Evolutionary conservation across 1,140 invertebrate species (phyloP), one percentile per base, ranked within the genome.

Genomic region (Drosophila asahinai): DNA sequence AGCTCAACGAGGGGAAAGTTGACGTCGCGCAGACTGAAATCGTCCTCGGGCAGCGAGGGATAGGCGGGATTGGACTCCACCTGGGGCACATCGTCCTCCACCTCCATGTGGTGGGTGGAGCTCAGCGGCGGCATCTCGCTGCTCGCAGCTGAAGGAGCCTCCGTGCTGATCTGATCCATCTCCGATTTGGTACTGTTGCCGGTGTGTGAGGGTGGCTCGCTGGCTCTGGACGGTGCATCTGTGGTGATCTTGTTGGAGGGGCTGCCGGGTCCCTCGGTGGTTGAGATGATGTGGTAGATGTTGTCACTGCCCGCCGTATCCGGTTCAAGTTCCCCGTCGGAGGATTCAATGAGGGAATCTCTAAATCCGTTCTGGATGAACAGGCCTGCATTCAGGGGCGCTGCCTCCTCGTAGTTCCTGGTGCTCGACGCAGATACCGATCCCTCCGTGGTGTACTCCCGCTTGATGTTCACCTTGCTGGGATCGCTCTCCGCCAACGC

Each of bases 11-110:
- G 42, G 5, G 91, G 89, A 71, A 91, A 92, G 60, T 92, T 92
- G 0, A 92, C 90, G 36, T 92, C 89, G 1, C 91, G 72, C 38
- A 92, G 58, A 48, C 89, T 92, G 43, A 92, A 92, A 42, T 92
- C 89, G 42, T 92, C 89, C 9, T 91, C 91, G 49, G 91, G 91
- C 17, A 92, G 51, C 7, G 91, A 92, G 9, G 91, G 91, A 72
- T 92, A 92, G 0, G 91, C 91, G 0, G 91, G 91, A 86, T 92
- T 93, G 0, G 89, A 81, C 52, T 92, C 91, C 19, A 92, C 77
- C 40, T 92, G 91, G 38, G 89, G 77, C 14, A 86, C 91, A 9
- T 86, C 80, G 5, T 92, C 91, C 33, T 92, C 91, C 12, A 80
- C 81, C 1, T 93, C 92, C 68, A 89, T 61, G 47, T 92, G 89